Conservation (phyloP, 2,113 vertebrate species). For the Ciconia boyciana region DNA sequence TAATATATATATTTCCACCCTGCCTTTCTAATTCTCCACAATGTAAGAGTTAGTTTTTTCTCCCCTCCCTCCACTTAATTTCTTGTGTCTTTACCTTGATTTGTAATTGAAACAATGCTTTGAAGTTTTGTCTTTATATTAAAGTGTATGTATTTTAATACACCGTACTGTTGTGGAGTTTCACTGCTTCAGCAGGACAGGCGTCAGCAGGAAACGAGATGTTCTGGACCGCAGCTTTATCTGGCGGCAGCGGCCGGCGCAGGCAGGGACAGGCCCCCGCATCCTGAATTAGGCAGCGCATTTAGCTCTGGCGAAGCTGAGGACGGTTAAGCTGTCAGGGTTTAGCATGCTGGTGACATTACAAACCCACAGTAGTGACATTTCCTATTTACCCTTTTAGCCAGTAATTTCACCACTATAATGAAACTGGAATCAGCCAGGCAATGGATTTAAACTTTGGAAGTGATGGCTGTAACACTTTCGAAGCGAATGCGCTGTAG, state of each 20-base stretch:
- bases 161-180: conserved; percentile 25
- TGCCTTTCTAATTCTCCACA: conserved; percentile 52
- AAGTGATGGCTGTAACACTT: fast-evolving
- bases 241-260: not conserved
- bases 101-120: conserved; percentile 64
- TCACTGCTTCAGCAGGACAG: not conserved
- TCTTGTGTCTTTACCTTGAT: conserved; percentile 29
- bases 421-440: fast-evolving
- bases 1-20: conserved; percentile 69
- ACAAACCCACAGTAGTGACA: fast-evolving
- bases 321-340: not conserved
- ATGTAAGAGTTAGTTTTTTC: conserved; percentile 39
- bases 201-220: not conserved
- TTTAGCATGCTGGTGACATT: fast-evolving
- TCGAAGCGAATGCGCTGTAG: fast-evolving
- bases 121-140: conserved; percentile 64
- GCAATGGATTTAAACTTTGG: fast-evolving
- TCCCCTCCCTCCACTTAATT: conserved; percentile 28
- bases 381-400: not conserved
- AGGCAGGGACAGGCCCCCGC: not conserved
- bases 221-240: too few species aligned
- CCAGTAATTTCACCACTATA: fast-evolving
- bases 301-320: not conserved
- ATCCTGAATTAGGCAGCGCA: not conserved
- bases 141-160: conserved; percentile 67